phyloP scores from a whole-genome alignment of 2,113 vertebrate genomes.

The Cynoglossus semilaevis region DNA sequence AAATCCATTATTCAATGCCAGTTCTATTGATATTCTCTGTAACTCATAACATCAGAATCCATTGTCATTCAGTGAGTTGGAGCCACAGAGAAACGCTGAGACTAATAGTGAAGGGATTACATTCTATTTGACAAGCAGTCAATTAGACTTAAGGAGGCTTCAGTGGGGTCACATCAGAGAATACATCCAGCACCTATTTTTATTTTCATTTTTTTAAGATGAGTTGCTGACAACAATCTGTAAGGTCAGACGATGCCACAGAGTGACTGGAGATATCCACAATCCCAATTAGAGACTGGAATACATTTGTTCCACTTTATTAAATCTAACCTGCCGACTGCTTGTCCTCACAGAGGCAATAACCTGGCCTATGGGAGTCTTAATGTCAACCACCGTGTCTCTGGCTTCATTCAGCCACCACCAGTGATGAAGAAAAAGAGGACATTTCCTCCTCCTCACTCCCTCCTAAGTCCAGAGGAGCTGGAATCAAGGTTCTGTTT shows the following conservation, averaged over 20 bases:
- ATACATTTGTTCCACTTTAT: constrained; percentile 65
- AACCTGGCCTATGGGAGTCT: constrained; percentile 59
- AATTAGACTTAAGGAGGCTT: constrained; percentile 57
- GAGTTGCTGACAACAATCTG: constrained; percentile 44
- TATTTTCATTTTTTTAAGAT: constrained; percentile 17
- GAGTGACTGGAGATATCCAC: constrained; percentile 24
- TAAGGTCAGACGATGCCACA: constrained; percentile 39
- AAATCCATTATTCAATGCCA: constrained; percentile 55
- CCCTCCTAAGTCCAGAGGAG: constrained; percentile 36
- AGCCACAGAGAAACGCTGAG: constrained; percentile 42
- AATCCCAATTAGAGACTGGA: constrained; percentile 53
- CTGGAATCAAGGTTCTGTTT: constrained; percentile 53
- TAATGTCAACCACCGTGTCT: constrained; percentile 51
- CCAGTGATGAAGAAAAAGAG: constrained; percentile 40
- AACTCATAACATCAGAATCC: constrained; percentile 54
- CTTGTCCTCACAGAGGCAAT: constrained; percentile 56
- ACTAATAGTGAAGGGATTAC: constrained; percentile 48
- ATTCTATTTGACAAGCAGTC: constrained; percentile 56
- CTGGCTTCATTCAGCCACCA: constrained; percentile 59
- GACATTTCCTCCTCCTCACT: constrained; percentile 17
- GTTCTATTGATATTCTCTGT: constrained; percentile 58
- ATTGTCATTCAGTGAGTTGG: constrained; percentile 52
- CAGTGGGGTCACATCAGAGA: constrained; percentile 57
- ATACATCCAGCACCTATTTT: constrained; percentile 24
- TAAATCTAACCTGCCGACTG: constrained; percentile 54